A percentile compares a stretch with the other conserved stretches of the same genome.
These are phyloP conservation scores for Onthophagus sagittarius DNA, from an alignment of 2,888 invertebrate genomes.

Conservation along the genomic window DNA sequence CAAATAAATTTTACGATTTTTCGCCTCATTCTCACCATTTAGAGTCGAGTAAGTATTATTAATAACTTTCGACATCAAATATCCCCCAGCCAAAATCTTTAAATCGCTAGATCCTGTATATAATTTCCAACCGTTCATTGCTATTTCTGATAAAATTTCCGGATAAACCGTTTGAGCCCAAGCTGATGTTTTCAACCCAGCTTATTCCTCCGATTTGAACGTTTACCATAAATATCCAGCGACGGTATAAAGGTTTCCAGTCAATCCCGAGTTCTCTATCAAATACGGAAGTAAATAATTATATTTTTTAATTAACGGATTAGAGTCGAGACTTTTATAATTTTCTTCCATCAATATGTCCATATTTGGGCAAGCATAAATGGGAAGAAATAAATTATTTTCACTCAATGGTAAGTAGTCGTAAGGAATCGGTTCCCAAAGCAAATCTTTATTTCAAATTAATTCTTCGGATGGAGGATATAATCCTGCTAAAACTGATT, in stretches of 20 bases:
- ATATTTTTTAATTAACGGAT: not conserved
- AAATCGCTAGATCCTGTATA: no score
- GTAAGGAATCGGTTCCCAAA: not conserved
- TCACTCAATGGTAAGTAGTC: not conserved
- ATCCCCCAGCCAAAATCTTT: no score
- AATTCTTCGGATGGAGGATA: constrained; percentile 56
- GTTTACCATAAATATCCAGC: not conserved
- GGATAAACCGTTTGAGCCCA: constrained; percentile 46
- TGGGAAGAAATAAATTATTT: no score
- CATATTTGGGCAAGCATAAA: no score
- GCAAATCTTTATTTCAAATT: constrained; percentile 30
- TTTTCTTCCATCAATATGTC: no score
- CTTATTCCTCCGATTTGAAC: constrained; percentile 31
- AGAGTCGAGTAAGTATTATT: no score
- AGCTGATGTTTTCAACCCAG: constrained; percentile 42
- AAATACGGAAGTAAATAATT: constrained; percentile 2
- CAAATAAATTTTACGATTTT: no score
- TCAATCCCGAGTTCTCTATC: constrained; percentile 7
- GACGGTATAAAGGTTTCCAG: constrained; percentile 1
- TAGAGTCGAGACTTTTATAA: no score
- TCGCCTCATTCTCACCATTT: no score
- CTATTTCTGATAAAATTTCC: no score
- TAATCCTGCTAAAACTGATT: constrained; percentile 60
- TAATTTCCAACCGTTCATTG: no score
- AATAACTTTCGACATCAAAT: no score